A percentile compares a stretch with the other conserved stretches of the same genome.
These are phyloP conservation scores for Neogale vison DNA, from an alignment of 2,113 vertebrate species.

Conservation along the genomic window DNA sequence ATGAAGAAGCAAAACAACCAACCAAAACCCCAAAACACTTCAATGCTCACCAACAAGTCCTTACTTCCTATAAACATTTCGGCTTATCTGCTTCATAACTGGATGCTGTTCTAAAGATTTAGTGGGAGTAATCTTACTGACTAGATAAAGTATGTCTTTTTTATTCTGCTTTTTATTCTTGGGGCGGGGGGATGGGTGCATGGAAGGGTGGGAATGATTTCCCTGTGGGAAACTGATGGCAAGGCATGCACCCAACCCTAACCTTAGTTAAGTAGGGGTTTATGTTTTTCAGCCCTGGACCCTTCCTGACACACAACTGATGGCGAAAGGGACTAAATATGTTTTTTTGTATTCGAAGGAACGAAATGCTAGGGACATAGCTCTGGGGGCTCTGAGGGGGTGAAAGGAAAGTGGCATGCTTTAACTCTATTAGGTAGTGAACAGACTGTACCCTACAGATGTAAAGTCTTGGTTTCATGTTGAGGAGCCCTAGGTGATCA, in stretches of 20 bases:
- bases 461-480: not conserved
- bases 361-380: not conserved
- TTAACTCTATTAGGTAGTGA: not conserved
- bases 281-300: not conserved
- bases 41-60: not conserved
- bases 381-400: not conserved
- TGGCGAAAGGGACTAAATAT: not conserved
- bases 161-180: not conserved
- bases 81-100: not conserved
- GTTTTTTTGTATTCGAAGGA: not conserved
- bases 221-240: not conserved
- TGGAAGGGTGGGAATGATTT: not conserved
- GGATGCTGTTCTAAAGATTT: not conserved
- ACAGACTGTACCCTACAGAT: not conserved
- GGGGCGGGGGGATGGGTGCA: not conserved
- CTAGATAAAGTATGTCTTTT: not conserved
- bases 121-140: not conserved
- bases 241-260: not conserved
- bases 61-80: not conserved
- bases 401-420: not conserved
- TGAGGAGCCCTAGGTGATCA: not conserved
- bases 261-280: not conserved
- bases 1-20: not conserved
- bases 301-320: not conserved
- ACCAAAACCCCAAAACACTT: not conserved